Conservation (phyloP, 2,888 invertebrate species). For the Euplagia quadripunctaria region DNA sequence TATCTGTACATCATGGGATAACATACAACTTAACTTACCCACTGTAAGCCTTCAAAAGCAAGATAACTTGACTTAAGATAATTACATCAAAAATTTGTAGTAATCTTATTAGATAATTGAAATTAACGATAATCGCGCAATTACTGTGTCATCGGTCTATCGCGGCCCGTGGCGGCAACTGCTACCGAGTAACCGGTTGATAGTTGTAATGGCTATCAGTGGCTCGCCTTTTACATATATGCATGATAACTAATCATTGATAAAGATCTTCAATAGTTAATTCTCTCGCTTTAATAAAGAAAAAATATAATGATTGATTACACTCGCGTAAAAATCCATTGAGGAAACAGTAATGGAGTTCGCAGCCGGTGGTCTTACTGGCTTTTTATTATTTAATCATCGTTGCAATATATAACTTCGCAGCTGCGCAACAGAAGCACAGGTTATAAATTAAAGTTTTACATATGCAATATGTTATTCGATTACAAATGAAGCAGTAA, state of each 20-base stretch:
- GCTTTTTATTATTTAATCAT: conserved; percentile 19
- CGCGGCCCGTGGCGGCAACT: conserved; percentile 14
- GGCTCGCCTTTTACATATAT: conserved; percentile 30
- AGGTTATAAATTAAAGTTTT: conserved; percentile 14
- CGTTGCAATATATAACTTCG: conserved; percentile 11
- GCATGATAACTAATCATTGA: conserved; percentile 30
- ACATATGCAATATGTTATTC: conserved; percentile 15
- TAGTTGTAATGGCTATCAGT: conserved; percentile 17
- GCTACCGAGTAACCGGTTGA: conserved; percentile 35
- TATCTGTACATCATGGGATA: too few species aligned
- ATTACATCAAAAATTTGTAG: neutral
- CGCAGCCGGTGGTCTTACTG: conserved; percentile 25
- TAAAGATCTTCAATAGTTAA: conserved; percentile 26
- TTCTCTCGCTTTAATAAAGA: conserved; percentile 16
- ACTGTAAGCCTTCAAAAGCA: too few species aligned
- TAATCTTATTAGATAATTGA: conserved; percentile 51
- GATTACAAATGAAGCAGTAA: neutral
- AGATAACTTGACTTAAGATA: too few species aligned
- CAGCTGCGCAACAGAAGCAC: conserved; percentile 14
- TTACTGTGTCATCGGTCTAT: conserved; percentile 34
- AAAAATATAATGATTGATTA: conserved; percentile 25
- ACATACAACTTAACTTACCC: too few species aligned
- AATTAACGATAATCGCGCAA: conserved; percentile 48
- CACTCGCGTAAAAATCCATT: conserved; percentile 16
- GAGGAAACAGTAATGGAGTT: conserved; percentile 24